Conservation (phyloP, 2,113 vertebrate species). For the Nothoprocta pentlandii region DNA sequence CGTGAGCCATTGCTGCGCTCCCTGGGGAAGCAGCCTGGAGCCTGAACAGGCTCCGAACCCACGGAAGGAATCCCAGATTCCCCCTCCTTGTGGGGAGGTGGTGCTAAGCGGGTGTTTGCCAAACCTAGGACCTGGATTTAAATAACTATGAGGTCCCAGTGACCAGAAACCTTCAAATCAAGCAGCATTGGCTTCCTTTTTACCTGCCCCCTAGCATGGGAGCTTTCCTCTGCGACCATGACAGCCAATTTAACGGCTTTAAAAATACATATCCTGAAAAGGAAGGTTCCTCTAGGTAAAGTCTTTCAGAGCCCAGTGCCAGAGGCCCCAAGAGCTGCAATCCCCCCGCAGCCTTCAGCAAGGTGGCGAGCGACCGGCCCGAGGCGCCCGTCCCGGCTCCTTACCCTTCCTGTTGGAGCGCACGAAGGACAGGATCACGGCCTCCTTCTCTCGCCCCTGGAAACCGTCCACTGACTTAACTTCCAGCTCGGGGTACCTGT, state of each 20-base stretch:
- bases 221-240: not conserved
- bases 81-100: not conserved
- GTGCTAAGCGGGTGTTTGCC: not conserved
- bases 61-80: not conserved
- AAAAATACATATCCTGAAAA: not conserved
- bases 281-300: not conserved
- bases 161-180: not conserved
- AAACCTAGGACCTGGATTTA: not conserved
- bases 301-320: not conserved
- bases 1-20: not conserved
- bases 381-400: fast-evolving
- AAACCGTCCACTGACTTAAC: conserved; percentile 96
- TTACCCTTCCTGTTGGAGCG: conserved; percentile 94
- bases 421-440: conserved; percentile 91
- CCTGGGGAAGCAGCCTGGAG: not conserved
- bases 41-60: not conserved
- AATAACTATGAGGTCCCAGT: not conserved
- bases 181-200: not conserved
- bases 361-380: fast-evolving
- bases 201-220: not conserved
- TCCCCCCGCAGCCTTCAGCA: not conserved
- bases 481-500: conserved; percentile 86
- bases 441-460: conserved; percentile 97
- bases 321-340: not conserved
- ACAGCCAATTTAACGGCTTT: not conserved